These are phyloP conservation scores for Galaxias olidus DNA, from an alignment of 2,797 vertebrate species.

Conservation along the genomic window DNA sequence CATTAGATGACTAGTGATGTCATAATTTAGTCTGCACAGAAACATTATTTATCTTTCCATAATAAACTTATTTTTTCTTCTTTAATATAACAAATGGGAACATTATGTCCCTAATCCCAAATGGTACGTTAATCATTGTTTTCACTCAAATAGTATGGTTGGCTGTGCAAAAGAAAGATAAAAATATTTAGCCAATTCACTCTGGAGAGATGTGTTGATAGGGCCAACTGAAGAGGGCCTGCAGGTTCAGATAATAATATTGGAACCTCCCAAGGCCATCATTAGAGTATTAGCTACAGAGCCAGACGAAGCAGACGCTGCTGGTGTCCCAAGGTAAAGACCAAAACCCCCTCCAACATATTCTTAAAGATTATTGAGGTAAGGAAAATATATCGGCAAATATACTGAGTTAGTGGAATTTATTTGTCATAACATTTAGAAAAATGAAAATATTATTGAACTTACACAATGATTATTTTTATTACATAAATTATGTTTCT, in stretches of 20 bases:
- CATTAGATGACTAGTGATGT: too few species aligned
- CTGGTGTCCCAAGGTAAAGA: conserved; percentile 57
- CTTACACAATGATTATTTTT: neutral
- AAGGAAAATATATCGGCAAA: neutral
- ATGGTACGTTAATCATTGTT: neutral
- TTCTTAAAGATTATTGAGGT: neutral
- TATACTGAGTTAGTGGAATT: too few species aligned
- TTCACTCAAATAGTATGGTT: conserved; percentile 9
- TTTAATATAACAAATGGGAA: too few species aligned
- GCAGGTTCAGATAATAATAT: conserved; percentile 56
- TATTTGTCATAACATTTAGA: too few species aligned
- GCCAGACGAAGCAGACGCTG: conserved; percentile 19
- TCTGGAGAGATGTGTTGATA: conserved; percentile 25
- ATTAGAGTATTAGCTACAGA: conserved; percentile 33
- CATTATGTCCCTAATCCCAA: too few species aligned
- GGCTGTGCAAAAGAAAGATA: conserved; percentile 52
- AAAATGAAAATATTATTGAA: too few species aligned
- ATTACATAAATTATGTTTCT: neutral
- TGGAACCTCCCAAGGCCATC: conserved; percentile 24
- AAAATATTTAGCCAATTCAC: conserved; percentile 27
- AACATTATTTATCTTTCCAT: too few species aligned
- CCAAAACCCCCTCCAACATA: neutral
- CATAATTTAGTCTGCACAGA: too few species aligned
- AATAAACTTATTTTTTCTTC: too few species aligned
- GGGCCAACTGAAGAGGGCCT: conserved; percentile 49